A percentile compares a stretch with the other conserved stretches of the same genome.
phyloP scores from a whole-genome alignment of 1,140 invertebrate genomes.

The Stratiolaelaps scimitus region DNA sequence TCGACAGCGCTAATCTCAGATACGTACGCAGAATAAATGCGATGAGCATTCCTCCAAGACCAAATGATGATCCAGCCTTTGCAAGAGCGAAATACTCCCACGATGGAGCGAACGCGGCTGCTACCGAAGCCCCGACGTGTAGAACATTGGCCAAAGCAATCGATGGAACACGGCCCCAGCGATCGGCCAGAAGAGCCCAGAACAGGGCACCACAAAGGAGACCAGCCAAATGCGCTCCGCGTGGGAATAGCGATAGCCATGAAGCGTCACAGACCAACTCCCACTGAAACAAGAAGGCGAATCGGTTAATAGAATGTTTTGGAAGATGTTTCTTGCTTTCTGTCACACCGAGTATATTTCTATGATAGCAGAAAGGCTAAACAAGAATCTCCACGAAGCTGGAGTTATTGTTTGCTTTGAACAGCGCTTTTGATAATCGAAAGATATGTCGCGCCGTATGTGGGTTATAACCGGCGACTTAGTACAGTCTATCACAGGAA shows the following conservation, averaged over 20 bases:
- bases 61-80: conserved; percentile 18
- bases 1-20: not conserved
- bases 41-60: conserved; percentile 27
- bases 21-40: conserved; percentile 26
- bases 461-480: too few relatives aligned
- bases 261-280: conserved; percentile 24
- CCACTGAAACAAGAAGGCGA: conserved; percentile 5
- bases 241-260: conserved; percentile 23
- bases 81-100: conserved; percentile 26
- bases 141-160: conserved; percentile 15
- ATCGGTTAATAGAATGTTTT: too few relatives aligned
- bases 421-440: too few relatives aligned
- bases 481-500: too few relatives aligned
- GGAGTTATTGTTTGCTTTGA: too few relatives aligned
- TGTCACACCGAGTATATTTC: too few relatives aligned
- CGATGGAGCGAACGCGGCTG: conserved; percentile 14
- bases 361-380: too few relatives aligned
- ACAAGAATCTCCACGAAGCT: too few relatives aligned
- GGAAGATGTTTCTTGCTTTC: too few relatives aligned
- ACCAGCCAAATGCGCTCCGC: conserved; percentile 14
- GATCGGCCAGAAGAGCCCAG: conserved; percentile 11
- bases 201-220: conserved; percentile 18
- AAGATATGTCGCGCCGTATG: too few relatives aligned
- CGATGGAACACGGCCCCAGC: conserved; percentile 25
- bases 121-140: conserved; percentile 11